These are phyloP conservation scores for Leptonema lineaticorne DNA, from an alignment of 1,140 invertebrate species.

Conservation along the genomic window DNA sequence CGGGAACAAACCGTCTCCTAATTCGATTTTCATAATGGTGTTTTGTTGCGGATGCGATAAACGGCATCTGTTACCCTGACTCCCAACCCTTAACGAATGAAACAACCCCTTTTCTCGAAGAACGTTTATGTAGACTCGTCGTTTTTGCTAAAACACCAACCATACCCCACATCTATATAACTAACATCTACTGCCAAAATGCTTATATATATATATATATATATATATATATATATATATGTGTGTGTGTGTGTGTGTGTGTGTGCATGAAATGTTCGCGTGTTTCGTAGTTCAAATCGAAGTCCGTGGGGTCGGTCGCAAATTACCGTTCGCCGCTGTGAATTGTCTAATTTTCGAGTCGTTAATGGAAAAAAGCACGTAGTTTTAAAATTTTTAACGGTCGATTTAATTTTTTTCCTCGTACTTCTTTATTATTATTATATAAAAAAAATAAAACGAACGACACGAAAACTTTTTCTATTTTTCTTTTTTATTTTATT, in stretches of 20 bases:
- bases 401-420: too few relatives aligned
- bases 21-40: slow-evolving; percentile 31
- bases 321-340: neutral
- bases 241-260: neutral
- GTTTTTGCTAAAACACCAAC: neutral
- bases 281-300: too few relatives aligned
- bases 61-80: slow-evolving; percentile 21
- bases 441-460: too few relatives aligned
- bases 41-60: slow-evolving; percentile 22
- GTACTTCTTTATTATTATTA: too few relatives aligned
- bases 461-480: too few relatives aligned
- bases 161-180: neutral
- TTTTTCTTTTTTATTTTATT: too few relatives aligned
- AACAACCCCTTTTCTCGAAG: neutral
- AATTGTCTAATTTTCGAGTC: slow-evolving; percentile 29
- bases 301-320: neutral
- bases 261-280: neutral
- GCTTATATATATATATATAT: too few relatives aligned
- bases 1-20: neutral
- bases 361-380: slow-evolving; percentile 28
- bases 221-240: too few relatives aligned
- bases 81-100: neutral
- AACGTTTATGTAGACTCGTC: neutral
- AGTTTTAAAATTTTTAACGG: too few relatives aligned
- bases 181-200: too few relatives aligned